Evolutionary conservation across 92 coral and sea anemone genomes (phyloP).

Genomic region (Paramuricea clavata): DNA sequence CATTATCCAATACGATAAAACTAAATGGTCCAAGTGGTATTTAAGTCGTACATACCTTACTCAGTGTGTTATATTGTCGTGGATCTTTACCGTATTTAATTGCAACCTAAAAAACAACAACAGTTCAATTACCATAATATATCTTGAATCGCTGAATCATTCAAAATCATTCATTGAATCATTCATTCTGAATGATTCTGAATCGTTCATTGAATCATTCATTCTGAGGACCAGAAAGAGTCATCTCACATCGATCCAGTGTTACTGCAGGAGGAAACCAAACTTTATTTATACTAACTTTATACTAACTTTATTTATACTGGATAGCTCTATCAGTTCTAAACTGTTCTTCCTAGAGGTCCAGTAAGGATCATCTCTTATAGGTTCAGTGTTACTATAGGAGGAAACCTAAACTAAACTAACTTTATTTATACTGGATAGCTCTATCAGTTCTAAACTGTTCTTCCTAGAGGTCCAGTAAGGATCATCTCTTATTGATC

Average conservation of each 20-base stretch:
- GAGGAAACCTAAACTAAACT: slow-evolving; percentile 13
- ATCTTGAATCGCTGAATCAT: too few species aligned
- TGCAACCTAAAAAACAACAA: slow-evolving; percentile 84
- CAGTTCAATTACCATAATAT: too few species aligned
- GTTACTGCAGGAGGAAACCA: too few species aligned
- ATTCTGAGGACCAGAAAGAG: too few species aligned
- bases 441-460: slow-evolving; percentile 6
- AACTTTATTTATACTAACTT: neutral
- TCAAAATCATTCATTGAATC: too few species aligned
- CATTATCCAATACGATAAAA: neutral
- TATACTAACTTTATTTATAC: neutral
- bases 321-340: slow-evolving; percentile 10
- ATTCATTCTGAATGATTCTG: too few species aligned
- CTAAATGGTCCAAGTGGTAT: neutral
- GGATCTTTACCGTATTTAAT: slow-evolving; percentile 91
- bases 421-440: slow-evolving; percentile 1
- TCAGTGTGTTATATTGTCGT: slow-evolving; percentile 90
- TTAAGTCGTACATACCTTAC: slow-evolving; percentile 71
- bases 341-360: slow-evolving; percentile 10
- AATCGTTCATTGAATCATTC: too few species aligned
- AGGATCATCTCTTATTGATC: neutral
- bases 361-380: slow-evolving; percentile 10
- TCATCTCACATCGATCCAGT: too few species aligned
- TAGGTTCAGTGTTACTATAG: neutral
- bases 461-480: neutral